These are phyloP conservation scores for Myotis pilosus DNA, from an alignment of 2,797 vertebrate species.

Conservation along the genomic window DNA sequence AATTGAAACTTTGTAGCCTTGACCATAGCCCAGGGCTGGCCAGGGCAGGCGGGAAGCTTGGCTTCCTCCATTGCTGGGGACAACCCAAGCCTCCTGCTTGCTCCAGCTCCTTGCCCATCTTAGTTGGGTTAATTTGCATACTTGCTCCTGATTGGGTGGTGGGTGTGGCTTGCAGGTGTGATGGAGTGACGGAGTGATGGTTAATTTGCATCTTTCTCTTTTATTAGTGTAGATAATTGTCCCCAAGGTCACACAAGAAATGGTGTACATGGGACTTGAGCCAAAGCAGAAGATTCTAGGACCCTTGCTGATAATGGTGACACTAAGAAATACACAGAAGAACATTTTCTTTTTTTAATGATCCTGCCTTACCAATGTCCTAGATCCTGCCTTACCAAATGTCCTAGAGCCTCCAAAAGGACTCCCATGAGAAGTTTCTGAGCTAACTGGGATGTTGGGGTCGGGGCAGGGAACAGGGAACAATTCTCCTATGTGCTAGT, in stretches of 20 bases:
- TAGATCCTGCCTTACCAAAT: not conserved
- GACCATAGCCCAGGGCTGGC: no score
- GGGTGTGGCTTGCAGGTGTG: no score
- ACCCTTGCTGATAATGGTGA: not conserved
- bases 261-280: not conserved
- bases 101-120: no score
- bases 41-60: no score
- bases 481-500: not conserved
- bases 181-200: fast-evolving
- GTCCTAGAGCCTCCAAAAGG: not conserved
- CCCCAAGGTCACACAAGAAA: not conserved
- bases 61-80: no score
- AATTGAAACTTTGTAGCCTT: no score
- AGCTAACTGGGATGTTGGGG: not conserved
- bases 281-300: not conserved
- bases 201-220: no score
- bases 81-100: no score
- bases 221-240: not conserved
- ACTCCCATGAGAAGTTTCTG: not conserved
- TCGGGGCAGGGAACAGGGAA: fast-evolving
- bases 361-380: not conserved
- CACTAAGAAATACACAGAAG: not conserved
- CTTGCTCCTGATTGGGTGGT: no score
- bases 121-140: no score
- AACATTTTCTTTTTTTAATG: not conserved